These are phyloP conservation scores for Pangasius krempfi DNA, from an alignment of 2,797 vertebrate genomes.

Conservation along the genomic window DNA sequence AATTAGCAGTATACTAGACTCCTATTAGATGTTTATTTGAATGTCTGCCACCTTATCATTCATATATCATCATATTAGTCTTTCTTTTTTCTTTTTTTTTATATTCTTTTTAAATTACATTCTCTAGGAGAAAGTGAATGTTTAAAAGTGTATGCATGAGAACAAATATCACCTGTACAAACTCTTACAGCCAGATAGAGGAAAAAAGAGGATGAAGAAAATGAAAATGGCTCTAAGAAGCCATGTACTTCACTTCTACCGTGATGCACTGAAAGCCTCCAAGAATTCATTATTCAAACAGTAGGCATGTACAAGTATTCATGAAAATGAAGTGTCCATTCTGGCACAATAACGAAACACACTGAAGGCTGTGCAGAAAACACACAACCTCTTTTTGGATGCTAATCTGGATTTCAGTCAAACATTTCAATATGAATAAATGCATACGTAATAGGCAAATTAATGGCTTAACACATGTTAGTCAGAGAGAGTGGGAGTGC, in stretches of 20 bases:
- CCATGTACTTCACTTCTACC: background rate
- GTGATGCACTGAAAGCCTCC: background rate
- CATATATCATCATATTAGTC: background rate
- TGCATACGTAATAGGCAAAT: conserved; percentile 29
- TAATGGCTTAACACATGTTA: conserved; percentile 42
- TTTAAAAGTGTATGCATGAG: background rate
- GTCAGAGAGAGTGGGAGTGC: conserved; percentile 21
- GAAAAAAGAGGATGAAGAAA: background rate
- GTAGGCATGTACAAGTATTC: conserved; percentile 11
- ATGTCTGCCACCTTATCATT: background rate
- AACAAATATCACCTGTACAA: background rate
- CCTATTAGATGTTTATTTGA: background rate
- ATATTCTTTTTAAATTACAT: background rate
- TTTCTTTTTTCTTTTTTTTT: background rate
- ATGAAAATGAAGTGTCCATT: background rate
- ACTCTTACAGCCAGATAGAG: background rate
- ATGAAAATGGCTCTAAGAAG: background rate
- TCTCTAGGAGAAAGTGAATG: background rate
- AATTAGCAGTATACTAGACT: background rate
- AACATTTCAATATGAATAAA: conserved; percentile 42
- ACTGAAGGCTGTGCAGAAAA: conserved; percentile 16
- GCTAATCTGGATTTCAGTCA: conserved; percentile 33
- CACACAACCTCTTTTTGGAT: conserved; percentile 17
- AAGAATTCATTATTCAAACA: conserved; percentile 32
- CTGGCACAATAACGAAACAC: conserved; percentile 8